Base-by-base conservation (phyloP, 2,888 invertebrate genomes). In the Melanophora roralis region DNA sequence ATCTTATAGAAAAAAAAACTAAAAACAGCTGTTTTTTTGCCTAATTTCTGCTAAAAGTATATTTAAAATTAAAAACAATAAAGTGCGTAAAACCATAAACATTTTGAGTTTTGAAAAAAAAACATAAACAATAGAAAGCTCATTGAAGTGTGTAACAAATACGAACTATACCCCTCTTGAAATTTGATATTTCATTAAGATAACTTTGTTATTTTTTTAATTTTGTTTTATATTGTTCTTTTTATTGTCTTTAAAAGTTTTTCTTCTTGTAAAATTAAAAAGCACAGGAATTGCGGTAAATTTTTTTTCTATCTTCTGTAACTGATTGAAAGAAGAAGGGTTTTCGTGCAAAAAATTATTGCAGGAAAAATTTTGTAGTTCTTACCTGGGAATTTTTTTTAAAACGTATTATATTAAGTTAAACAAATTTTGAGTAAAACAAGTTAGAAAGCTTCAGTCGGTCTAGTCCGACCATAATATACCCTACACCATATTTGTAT, bases 101-200 rank as follows among this genome's bases (percentile, higher is more conserved):
- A 49, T 47, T 69, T 49, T n/a, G 38, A 36, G 6, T 34, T 47
- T 23, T 9, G n/a, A 36, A 27, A 34, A 49, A 12, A 60, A 16
- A 59, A 40, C n/a, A n/a, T n/a, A n/a, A 49, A 47, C 45, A 64
- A 64, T 11, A 45, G 1, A 57, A 47, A 2, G 19, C 11, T 47
- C 14, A 59, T 34, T 49, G 14, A 53, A 65, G 43, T 51, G 51
- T 14, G 19, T 45, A 36, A 11, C 4, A 45, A 53, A 36, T 64
- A 23, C 16, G 12, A 40, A 32, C n/a, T 14, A 32, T 60, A 27
- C 38, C 55, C 60, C 34, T 32, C 40, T 57, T 76, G 32, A 49
- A 43, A 40, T 78, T 78, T 64, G 57, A 68, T 73, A 49, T 73
- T 64, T 57, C 57, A 21, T 69, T 69, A 38, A 57, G 27, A 49